These are phyloP conservation scores for Caranx ignobilis DNA, from an alignment of 2,113 vertebrate species.

Conservation along the genomic window DNA sequence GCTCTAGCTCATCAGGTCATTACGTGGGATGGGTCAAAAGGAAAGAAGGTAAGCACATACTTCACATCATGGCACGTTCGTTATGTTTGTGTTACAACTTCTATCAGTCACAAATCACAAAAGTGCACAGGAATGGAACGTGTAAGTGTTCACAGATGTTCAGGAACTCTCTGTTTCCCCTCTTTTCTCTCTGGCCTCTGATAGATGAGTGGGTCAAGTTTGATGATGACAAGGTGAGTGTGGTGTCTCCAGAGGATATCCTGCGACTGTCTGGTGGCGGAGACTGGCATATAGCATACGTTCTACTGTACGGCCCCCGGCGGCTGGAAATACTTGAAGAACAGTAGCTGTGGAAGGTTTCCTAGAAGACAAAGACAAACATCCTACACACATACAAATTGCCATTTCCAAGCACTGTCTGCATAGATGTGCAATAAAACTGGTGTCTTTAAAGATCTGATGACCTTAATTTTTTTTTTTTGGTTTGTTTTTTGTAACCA, in stretches of 20 bases:
- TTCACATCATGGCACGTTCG: background rate
- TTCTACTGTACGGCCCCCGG: constrained; percentile 96
- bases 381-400: constrained; percentile 72
- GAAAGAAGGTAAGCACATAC: constrained; percentile 92
- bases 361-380: constrained; percentile 73
- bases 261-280: constrained; percentile 96
- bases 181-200: background rate
- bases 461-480: constrained; percentile 74
- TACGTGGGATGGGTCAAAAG: constrained; percentile 99
- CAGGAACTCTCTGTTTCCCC: constrained; percentile 10
- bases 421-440: constrained; percentile 97
- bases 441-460: constrained; percentile 86
- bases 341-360: constrained; percentile 74
- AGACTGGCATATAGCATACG: constrained; percentile 99
- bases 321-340: constrained; percentile 91
- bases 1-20: constrained; percentile 98
- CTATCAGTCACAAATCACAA: background rate
- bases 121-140: background rate
- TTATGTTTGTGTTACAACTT: too few species aligned
- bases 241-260: constrained; percentile 97
- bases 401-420: constrained; percentile 88
- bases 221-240: constrained; percentile 98
- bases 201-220: constrained; percentile 99
- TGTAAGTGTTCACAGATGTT: background rate
- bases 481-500: constrained; percentile 70